phyloP scores from a whole-genome alignment of 2,888 invertebrate species.

The Pediacus dermestoides region DNA sequence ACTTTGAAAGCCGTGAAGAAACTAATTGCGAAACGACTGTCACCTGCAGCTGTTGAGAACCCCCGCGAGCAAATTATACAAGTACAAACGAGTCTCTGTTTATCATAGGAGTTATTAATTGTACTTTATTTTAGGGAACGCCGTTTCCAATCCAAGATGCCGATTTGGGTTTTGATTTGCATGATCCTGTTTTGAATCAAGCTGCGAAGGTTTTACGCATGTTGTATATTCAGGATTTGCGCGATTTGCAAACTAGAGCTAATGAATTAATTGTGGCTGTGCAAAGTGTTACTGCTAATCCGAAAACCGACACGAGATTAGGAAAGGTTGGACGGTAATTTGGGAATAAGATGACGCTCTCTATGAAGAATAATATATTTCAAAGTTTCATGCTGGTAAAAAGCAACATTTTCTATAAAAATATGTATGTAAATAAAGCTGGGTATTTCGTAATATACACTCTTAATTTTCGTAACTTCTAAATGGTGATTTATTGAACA shows the following conservation, averaged over 20 bases:
- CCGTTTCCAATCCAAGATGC: slow-evolving; percentile 68
- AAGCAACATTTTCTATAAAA: no score
- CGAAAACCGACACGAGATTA: slow-evolving; percentile 90
- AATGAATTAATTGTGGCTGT: slow-evolving; percentile 92
- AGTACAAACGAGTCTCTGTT: no score
- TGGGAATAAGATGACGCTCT: not conserved
- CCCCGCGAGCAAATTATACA: slow-evolving; percentile 52
- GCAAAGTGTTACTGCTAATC: slow-evolving; percentile 91
- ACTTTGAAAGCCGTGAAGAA: slow-evolving; percentile 68
- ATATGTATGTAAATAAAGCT: no score
- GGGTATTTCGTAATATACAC: slow-evolving; percentile 4
- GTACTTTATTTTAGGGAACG: slow-evolving; percentile 53
- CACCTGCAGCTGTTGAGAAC: slow-evolving; percentile 57
- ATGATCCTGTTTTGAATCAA: slow-evolving; percentile 63
- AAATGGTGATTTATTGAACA: slow-evolving; percentile 42
- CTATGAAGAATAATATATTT: slow-evolving; percentile 8
- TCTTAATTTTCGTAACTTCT: slow-evolving; percentile 20
- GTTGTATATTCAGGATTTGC: slow-evolving; percentile 78
- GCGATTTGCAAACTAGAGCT: slow-evolving; percentile 86
- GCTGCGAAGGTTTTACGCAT: slow-evolving; percentile 76
- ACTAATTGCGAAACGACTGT: slow-evolving; percentile 58
- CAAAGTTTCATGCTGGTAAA: slow-evolving; percentile 1
- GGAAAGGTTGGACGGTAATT: slow-evolving; percentile 81
- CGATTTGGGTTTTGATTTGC: slow-evolving; percentile 63
- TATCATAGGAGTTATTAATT: slow-evolving; percentile 8